A percentile compares a stretch with the other conserved stretches of the same genome.
Evolutionary conservation across 2,113 vertebrate species (phyloP).

Genomic region (Dromaius novaehollandiae): DNA sequence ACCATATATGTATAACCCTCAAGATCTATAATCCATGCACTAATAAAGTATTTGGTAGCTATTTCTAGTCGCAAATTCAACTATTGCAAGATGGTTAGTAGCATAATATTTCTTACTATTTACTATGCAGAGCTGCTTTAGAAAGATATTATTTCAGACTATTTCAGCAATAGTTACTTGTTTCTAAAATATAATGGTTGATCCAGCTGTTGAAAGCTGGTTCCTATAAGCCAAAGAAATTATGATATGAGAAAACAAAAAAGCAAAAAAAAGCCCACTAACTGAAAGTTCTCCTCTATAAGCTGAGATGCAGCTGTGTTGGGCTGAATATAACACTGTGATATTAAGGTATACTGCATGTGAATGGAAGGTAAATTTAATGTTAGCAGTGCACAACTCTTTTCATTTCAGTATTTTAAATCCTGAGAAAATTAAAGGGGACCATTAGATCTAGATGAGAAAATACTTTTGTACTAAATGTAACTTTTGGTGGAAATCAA

Average conservation of each 20-base stretch:
- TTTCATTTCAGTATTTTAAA: background rate
- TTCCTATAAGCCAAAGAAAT: background rate
- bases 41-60: background rate
- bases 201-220: background rate
- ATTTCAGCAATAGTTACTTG: background rate
- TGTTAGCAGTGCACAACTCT: background rate
- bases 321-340: background rate
- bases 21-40: background rate
- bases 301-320: background rate
- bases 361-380: background rate
- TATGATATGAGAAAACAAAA: background rate
- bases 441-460: background rate
- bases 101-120: background rate
- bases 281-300: background rate
- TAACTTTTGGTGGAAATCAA: background rate
- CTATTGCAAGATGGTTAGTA: background rate
- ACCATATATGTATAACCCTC: background rate
- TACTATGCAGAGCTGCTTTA: background rate
- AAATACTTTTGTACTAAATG: background rate
- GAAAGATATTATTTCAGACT: background rate
- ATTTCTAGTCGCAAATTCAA: constrained; percentile 1
- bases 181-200: background rate
- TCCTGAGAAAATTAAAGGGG: background rate
- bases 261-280: background rate
- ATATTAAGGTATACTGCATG: background rate